phyloP scores from a whole-genome alignment of 2,797 vertebrate species.

The Helostoma temminkii region DNA sequence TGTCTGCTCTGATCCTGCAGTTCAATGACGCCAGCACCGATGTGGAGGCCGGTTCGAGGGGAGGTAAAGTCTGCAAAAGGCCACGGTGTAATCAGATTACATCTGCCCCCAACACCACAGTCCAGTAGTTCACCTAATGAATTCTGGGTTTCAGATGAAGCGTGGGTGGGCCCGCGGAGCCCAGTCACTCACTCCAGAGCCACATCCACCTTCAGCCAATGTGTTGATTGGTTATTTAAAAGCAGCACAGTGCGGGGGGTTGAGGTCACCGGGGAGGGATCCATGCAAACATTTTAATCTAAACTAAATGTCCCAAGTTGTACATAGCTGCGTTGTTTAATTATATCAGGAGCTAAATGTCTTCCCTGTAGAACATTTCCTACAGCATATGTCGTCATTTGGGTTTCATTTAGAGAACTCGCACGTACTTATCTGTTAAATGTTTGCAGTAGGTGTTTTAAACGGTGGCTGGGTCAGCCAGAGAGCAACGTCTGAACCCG shows the following conservation, averaged over 20 bases:
- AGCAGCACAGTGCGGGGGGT: background rate
- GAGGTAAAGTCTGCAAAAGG: background rate
- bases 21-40: constrained; percentile 40
- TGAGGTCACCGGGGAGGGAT: background rate
- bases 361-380: background rate
- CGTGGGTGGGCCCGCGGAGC: constrained; percentile 9
- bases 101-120: constrained; percentile 15
- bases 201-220: background rate
- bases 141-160: constrained; percentile 28
- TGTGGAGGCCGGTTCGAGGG: background rate
- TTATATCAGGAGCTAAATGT: background rate
- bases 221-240: background rate
- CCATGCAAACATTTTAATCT: background rate
- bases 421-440: background rate
- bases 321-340: background rate
- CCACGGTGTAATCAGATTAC: constrained; percentile 46
- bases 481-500: constrained; percentile 22
- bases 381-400: background rate
- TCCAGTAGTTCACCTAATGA: constrained; percentile 14
- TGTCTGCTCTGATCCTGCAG: constrained; percentile 24
- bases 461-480: background rate
- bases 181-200: constrained; percentile 15
- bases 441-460: background rate
- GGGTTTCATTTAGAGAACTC: too few species aligned
- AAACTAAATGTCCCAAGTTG: background rate